Conservation (phyloP, 2,113 vertebrate species). For the Peromyscus californicus region DNA sequence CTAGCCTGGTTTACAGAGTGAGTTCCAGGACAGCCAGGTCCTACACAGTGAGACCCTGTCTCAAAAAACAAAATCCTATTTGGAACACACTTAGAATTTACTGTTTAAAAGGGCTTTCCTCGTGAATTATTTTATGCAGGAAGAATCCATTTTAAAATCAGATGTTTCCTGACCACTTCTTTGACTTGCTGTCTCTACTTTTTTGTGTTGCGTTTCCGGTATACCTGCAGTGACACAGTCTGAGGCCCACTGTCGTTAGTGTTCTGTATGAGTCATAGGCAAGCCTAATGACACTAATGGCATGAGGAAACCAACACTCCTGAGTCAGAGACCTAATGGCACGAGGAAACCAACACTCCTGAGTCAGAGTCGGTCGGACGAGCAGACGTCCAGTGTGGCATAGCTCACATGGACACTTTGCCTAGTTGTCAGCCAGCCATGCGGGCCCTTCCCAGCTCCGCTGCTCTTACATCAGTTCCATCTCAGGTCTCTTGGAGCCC, state of each 20-base stretch:
- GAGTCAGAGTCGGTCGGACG: background rate
- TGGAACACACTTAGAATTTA: constrained; percentile 22
- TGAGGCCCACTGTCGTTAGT: background rate
- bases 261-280: background rate
- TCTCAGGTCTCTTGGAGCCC: background rate
- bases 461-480: background rate
- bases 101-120: constrained; percentile 51
- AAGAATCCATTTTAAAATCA: background rate
- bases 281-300: background rate
- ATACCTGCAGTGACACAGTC: background rate
- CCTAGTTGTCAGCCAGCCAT: constrained; percentile 6
- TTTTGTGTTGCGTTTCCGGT: background rate
- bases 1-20: background rate
- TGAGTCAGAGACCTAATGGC: too few relatives aligned
- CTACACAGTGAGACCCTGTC: background rate
- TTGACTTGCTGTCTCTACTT: background rate
- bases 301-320: background rate
- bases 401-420: background rate
- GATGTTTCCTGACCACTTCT: background rate
- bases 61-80: background rate
- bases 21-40: background rate
- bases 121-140: background rate
- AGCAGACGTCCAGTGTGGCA: background rate
- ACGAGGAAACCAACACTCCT: background rate
- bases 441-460: background rate